phyloP scores from a whole-genome alignment of 2,888 invertebrate species.

The Rambutsinella grinnellia region DNA sequence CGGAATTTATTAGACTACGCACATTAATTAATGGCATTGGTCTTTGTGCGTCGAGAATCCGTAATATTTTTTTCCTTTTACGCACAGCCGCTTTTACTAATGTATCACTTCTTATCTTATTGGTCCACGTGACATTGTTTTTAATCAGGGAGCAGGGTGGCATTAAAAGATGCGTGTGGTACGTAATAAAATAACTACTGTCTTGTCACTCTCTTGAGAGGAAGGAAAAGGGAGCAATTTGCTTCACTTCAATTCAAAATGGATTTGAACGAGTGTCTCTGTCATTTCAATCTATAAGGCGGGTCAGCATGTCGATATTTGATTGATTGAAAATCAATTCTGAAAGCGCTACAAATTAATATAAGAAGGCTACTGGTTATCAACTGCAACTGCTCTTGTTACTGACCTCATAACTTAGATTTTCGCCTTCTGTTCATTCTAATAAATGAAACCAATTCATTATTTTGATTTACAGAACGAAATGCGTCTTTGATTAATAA shows the following conservation, averaged over 20 bases:
- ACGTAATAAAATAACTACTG: background rate
- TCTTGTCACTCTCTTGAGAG: background rate
- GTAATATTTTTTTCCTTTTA: too few species aligned
- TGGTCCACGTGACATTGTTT: too few species aligned
- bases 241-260: background rate
- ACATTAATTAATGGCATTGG: too few species aligned
- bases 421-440: background rate
- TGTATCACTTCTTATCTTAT: too few species aligned
- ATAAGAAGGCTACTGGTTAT: background rate
- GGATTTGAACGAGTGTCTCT: background rate
- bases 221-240: background rate
- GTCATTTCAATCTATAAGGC: slow-evolving; percentile 1
- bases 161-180: slow-evolving; percentile 1
- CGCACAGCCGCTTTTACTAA: too few species aligned
- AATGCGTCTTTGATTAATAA: too few species aligned
- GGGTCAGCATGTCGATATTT: slow-evolving; percentile 27
- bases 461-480: too few species aligned
- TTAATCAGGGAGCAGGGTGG: slow-evolving; percentile 3
- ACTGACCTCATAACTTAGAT: slow-evolving; percentile 21
- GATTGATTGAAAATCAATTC: slow-evolving; percentile 40
- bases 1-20: too few species aligned
- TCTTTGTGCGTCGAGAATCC: too few species aligned
- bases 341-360: background rate
- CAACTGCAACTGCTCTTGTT: slow-evolving; percentile 16
- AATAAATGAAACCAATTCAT: too few species aligned